Percentiles rank a stretch among this genome's conserved stretches.
Evolutionary conservation across 1,140 invertebrate species (phyloP).

Genomic region (Nebria ingens): DNA sequence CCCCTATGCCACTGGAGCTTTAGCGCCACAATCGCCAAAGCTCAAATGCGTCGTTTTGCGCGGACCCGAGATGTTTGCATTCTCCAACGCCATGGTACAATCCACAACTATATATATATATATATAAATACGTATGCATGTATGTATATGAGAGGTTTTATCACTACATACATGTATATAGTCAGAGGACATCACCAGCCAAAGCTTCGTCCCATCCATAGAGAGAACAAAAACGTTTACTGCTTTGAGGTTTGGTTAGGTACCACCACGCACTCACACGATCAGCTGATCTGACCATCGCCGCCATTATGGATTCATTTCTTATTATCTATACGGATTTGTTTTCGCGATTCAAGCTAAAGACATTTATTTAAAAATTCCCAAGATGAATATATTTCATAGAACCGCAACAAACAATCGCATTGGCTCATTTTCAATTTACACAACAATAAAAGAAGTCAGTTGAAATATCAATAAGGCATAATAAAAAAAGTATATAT

Average conservation of each 20-base stretch:
- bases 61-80: constrained; percentile 1
- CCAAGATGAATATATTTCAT: neutral
- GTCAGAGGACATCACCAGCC: neutral
- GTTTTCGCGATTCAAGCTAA: neutral
- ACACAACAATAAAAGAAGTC: neutral
- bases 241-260: constrained; percentile 6
- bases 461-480: neutral
- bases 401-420: neutral
- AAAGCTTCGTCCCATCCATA: constrained; percentile 1
- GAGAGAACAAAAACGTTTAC: constrained; percentile 6
- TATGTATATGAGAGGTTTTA: neutral
- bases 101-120: constrained; percentile 3
- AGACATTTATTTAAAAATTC: neutral
- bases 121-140: neutral
- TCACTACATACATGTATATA: neutral
- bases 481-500: too few species aligned
- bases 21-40: neutral
- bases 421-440: neutral
- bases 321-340: neutral
- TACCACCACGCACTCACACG: neutral
- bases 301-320: neutral
- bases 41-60: neutral
- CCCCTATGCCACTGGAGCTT: neutral
- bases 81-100: neutral
- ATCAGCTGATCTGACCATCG: neutral